A percentile compares a stretch with the other conserved stretches of the same genome.
phyloP scores from a whole-genome alignment of 2,797 vertebrate species.

The Enteromius argenteus region DNA sequence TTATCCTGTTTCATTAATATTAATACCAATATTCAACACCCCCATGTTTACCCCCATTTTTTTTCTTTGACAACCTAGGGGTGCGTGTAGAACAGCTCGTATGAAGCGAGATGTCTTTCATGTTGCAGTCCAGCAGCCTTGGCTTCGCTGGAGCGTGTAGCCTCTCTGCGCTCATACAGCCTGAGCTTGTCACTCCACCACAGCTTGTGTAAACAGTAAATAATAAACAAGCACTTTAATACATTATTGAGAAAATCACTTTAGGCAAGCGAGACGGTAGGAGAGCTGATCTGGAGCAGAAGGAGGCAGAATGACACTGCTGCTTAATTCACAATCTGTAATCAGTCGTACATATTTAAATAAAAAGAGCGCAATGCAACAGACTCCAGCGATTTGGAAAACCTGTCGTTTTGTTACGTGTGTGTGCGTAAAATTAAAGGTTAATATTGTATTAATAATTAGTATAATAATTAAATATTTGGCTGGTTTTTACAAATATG shows the following conservation, averaged over 20 bases:
- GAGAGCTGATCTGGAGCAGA: slow-evolving; percentile 63
- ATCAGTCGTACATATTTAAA: slow-evolving; percentile 42
- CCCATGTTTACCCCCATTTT: slow-evolving; percentile 49
- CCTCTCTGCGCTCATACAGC: slow-evolving; percentile 68
- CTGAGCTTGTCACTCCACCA: slow-evolving; percentile 74
- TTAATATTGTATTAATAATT: not conserved
- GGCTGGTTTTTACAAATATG: not conserved
- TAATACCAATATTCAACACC: slow-evolving; percentile 64
- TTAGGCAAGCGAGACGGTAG: slow-evolving; percentile 79
- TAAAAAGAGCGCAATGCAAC: not conserved
- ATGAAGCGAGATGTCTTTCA: slow-evolving; percentile 78
- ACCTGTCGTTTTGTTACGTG: not conserved
- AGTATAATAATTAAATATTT: not conserved
- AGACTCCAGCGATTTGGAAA: slow-evolving; percentile 5
- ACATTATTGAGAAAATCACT: slow-evolving; percentile 83
- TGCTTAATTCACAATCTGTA: slow-evolving; percentile 44
- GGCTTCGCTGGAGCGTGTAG: slow-evolving; percentile 70
- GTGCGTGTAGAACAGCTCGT: slow-evolving; percentile 74
- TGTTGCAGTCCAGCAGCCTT: slow-evolving; percentile 77
- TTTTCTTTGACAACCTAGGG: slow-evolving; percentile 72
- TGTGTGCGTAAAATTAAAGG: not conserved
- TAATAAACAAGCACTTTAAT: slow-evolving; percentile 83
- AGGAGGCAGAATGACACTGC: slow-evolving; percentile 30
- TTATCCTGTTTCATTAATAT: slow-evolving; percentile 72
- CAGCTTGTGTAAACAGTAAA: slow-evolving; percentile 83